Conservation (phyloP, 1,140 invertebrate species). For the Drosophila sp. region DNA sequence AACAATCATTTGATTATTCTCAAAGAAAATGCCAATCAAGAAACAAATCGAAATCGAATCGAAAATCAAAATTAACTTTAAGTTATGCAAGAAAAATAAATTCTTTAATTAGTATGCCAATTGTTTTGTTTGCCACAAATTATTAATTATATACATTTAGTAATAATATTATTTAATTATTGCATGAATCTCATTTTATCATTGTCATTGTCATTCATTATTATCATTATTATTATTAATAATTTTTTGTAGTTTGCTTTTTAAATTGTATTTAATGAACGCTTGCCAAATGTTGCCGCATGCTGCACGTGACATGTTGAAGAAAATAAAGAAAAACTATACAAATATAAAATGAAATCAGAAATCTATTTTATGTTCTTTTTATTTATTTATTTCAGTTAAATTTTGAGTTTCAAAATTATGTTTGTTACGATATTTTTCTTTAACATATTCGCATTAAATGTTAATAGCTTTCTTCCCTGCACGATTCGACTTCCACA, state of each 20-base stretch:
- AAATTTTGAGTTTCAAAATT: neutral
- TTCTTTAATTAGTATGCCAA: constrained; percentile 43
- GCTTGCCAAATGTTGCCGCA: constrained; percentile 32
- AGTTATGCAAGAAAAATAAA: constrained; percentile 60
- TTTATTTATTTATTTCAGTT: constrained; percentile 1
- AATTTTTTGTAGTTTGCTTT: constrained; percentile 42
- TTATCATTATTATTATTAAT: constrained; percentile 34
- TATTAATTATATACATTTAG: constrained; percentile 43
- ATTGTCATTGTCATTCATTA: constrained; percentile 17
- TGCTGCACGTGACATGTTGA: constrained; percentile 1
- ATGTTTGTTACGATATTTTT: no score
- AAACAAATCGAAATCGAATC: constrained; percentile 20
- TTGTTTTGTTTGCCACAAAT: constrained; percentile 74
- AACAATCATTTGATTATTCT: constrained; percentile 57
- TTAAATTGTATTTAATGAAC: constrained; percentile 60
- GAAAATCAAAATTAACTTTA: constrained; percentile 78
- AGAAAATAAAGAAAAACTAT: constrained; percentile 25
- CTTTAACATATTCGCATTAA: no score
- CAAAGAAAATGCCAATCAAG: constrained; percentile 73
- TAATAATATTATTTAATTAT: constrained; percentile 61
- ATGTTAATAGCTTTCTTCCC: neutral
- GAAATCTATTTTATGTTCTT: constrained; percentile 20
- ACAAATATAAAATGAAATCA: constrained; percentile 34
- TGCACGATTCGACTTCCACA: constrained; percentile 9
- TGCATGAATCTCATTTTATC: constrained; percentile 65